Evolutionary conservation across 2,888 invertebrate species (phyloP), one percentile per base, ranked within the genome.

Genomic region (Dione juno): DNA sequence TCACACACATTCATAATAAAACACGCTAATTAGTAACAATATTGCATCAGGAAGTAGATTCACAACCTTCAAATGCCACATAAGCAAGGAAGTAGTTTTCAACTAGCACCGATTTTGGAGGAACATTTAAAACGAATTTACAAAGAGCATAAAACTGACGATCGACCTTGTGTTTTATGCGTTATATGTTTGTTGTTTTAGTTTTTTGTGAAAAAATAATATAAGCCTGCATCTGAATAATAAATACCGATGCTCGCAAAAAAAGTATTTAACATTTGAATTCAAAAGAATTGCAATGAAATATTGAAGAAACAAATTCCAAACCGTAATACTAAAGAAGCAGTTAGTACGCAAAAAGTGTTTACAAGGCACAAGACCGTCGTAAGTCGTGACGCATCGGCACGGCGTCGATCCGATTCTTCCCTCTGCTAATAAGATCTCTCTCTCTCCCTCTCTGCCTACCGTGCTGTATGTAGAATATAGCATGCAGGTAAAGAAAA

Each of bases 41-140:
- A 16, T 45, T 35, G 28, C n/a, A 61, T 45, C 28, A n/a, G 61
- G 61, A 45, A 45, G 61, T n/a, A 14, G 28, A n/a, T 28, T 16
- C 6, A n/a, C 45, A 45, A 45, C 28, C 43, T 45, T 45, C 35
- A 10, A 45, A 61, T 45, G 3, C 16, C 43, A 45, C n/a, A 7
- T 61, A 45, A 61, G n/a, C 28, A n/a, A 16, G 45, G 45, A 61
- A 45, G 61, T 41, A 59, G 9, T 10, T 28, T 45, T 28, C 11
- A 21, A 45, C 28, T 61, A 28, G 35, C 28, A 5, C 9, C 43
- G 7, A 35, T 45, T 61, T 61, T 45, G 14, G n/a, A 45, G 11
- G n/a, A n/a, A 61, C 45, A 45, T 61, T 61, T 45, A n/a, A 54
- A 45, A 45, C 45, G 8, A 10, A 43, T 45, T 61, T 9, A 28